Evolutionary conservation across 2,113 vertebrate species (phyloP).

Genomic region (Eudorcas thomsonii): DNA sequence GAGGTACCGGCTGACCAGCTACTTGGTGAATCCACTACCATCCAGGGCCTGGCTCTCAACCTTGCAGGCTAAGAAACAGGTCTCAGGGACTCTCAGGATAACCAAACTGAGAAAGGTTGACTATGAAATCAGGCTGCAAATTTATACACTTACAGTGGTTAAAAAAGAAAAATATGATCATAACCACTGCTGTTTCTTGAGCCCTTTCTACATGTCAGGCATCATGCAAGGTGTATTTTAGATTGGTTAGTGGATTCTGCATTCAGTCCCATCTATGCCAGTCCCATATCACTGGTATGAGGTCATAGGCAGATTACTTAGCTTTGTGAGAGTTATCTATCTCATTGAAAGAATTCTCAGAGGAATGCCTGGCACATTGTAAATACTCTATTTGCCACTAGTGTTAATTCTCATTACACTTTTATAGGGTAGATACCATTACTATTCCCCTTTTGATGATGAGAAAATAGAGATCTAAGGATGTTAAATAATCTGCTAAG

Average conservation of each 20-base stretch:
- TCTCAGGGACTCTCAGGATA: background rate
- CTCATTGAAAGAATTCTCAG: background rate
- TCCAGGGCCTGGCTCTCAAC: background rate
- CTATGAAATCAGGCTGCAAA: background rate
- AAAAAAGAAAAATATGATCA: background rate
- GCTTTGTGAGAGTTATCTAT: background rate
- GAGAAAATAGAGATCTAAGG: background rate
- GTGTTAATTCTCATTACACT: background rate
- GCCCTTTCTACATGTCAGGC: background rate
- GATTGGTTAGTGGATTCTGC: background rate
- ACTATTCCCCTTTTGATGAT: background rate
- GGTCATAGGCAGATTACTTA: background rate
- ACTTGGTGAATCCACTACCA: background rate
- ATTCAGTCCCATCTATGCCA: background rate
- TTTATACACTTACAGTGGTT: background rate
- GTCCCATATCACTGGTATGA: background rate
- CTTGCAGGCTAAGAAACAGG: background rate
- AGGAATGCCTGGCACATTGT: background rate
- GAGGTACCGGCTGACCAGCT: background rate
- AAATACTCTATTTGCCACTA: background rate
- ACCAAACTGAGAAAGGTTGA: background rate
- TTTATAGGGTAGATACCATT: background rate
- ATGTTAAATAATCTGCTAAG: background rate
- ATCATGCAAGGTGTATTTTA: background rate
- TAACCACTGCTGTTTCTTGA: background rate